Base-by-base conservation (phyloP, 2,797 vertebrate genomes). In the Falco biarmicus region DNA sequence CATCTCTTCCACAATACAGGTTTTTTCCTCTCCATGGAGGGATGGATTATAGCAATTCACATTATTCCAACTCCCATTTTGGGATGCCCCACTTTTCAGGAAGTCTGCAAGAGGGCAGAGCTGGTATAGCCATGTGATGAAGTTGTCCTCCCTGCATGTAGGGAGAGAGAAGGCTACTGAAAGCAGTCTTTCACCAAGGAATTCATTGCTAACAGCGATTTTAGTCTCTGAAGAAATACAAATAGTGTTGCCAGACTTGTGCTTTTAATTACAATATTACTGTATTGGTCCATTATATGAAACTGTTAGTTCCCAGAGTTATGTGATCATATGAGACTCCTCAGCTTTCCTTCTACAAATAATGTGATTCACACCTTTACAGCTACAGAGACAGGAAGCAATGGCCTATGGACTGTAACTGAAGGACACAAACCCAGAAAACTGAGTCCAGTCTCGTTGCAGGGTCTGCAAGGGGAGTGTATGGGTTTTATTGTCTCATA, bases 271-370 rank as follows among this genome's bases (percentile, higher is more conserved):
- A 31, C 56, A 34, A n/a, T 6, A 28, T 25, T 34, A 25, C 47
- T 43, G 1, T 18, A 13, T 41, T 1, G 1, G 25, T 8, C 16
- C 11, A 15, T 56, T 20, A 7, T 2, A 11, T 7, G 50, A 31
- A 66, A 13, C 20, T 15, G 10, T 10, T 24, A 3, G 11, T 13
- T 47, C 66, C 63, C 19, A 61, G 63, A 54, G 77, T 2, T 57
- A 3, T 26, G 68, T 24, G 53, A 29, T 16, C 50, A 31, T 15
- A 15, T 13, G 54, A 45, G 64, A 24, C 60, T 28, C 34, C 28
- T n/a, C 65, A 32, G 31, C 28, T 24, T 43, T 25, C n/a, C 4
- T 5, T 53, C 13, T 2, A 13, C 12, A 61, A 13, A 26, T 29
- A 15, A 5, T 2, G 13, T 15, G 41, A n/a, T 34, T 51, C 74